A percentile compares a stretch with the other conserved stretches of the same genome.
These are phyloP conservation scores for Pseudomyrmex gracilis DNA, from an alignment of 1,140 invertebrate species.

Conservation along the genomic window DNA sequence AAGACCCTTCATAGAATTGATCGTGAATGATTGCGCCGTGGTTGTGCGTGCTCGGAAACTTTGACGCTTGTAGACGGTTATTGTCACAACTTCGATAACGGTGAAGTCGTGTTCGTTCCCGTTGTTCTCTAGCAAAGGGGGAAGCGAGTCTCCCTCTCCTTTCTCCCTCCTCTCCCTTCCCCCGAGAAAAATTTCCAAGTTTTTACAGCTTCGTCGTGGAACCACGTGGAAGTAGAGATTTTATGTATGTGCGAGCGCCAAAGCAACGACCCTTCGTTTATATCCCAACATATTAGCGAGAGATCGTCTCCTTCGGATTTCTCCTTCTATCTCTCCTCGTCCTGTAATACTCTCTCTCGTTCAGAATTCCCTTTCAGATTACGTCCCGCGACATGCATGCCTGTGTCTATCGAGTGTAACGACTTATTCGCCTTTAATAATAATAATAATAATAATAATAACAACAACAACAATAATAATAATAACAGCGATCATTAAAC, in stretches of 20 bases:
- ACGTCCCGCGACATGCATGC: conserved; percentile 67
- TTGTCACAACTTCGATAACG: conserved; percentile 8
- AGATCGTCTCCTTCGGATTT: not conserved
- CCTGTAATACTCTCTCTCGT: conserved; percentile 26
- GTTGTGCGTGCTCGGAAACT: conserved; percentile 36
- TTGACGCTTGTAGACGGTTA: not conserved
- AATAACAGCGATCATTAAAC: conserved; percentile 64
- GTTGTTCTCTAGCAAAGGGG: not conserved
- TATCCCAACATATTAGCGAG: not conserved
- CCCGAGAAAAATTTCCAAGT: conserved; percentile 63
- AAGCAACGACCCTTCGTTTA: conserved; percentile 27
- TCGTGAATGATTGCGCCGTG: conserved; percentile 1
- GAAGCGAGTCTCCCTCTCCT: conserved; percentile 24
- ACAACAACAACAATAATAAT: conserved; percentile 39
- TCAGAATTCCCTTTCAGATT: conserved; percentile 53
- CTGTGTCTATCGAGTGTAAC: conserved; percentile 70
- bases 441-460: conserved; percentile 49
- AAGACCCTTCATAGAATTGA: too few relatives aligned
- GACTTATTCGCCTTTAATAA: conserved; percentile 69
- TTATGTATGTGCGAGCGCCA: conserved; percentile 50
- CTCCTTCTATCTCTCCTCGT: conserved; percentile 36
- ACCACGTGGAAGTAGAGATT: conserved; percentile 59
- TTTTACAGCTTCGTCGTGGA: conserved; percentile 75
- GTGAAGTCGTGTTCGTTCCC: not conserved
- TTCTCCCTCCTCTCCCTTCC: too few relatives aligned